A percentile compares a stretch with the other conserved stretches of the same genome.
phyloP scores from a whole-genome alignment of 2,888 invertebrate genomes.

The Lissocephala sabroskyi region DNA sequence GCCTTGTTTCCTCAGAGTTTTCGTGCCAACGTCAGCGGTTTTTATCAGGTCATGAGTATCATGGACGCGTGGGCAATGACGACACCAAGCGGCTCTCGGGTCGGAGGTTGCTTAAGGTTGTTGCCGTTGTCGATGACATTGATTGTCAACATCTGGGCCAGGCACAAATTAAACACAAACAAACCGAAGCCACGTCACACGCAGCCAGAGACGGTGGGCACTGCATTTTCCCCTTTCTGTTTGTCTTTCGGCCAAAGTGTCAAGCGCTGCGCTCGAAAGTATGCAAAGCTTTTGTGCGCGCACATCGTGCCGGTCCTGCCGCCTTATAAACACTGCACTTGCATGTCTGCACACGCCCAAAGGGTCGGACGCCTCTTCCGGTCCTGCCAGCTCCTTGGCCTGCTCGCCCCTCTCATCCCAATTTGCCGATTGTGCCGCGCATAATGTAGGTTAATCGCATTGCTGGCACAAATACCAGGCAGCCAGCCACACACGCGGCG shows the following conservation, averaged over 20 bases:
- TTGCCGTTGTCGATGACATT: slow-evolving; percentile 14
- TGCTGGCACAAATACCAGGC: slow-evolving; percentile 7
- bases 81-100: slow-evolving; percentile 9
- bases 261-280: slow-evolving; percentile 13
- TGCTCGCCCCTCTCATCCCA: neutral
- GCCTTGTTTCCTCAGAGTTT: neutral
- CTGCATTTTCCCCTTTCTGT: slow-evolving; percentile 25
- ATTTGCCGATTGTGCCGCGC: neutral
- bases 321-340: slow-evolving; percentile 5
- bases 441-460: slow-evolving; percentile 31
- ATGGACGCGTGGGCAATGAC: neutral
- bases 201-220: neutral
- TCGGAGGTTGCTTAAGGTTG: neutral
- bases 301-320: neutral
- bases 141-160: slow-evolving; percentile 46
- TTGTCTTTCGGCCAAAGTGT: slow-evolving; percentile 16
- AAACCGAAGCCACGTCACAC: slow-evolving; percentile 13
- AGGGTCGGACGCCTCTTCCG: neutral
- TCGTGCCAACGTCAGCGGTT: slow-evolving; percentile 4
- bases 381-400: too few relatives aligned
- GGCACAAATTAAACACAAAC: slow-evolving; percentile 56
- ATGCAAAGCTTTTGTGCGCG: slow-evolving; percentile 15
- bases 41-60: slow-evolving; percentile 10
- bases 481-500: neutral
- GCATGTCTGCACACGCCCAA: neutral